Evolutionary conservation across 2,797 vertebrate species (phyloP), one percentile per base, ranked within the genome.

Genomic region (Bradypus variegatus): DNA sequence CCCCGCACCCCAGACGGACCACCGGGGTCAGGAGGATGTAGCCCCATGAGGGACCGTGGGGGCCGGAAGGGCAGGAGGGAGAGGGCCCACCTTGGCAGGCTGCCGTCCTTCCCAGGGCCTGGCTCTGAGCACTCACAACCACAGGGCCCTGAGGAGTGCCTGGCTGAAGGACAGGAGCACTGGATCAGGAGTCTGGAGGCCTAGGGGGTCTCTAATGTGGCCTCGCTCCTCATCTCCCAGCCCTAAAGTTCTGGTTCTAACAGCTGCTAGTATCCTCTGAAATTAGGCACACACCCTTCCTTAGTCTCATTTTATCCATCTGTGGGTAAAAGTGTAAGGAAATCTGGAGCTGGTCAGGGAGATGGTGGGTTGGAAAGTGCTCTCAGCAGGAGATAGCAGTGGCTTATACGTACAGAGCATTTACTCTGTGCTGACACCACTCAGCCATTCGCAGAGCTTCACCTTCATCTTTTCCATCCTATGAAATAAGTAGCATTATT

Each of bases 1-100:
- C 76, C 81, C 88, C 82, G 76, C 60, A 3, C 94, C 91, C 73
- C 48, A 86, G 90, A 92, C 55, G 29, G 90, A 89, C 91, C 95
- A 90, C 79, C 0, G 0, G 53, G 70, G 91, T 89, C 73, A 90
- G 93, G 84, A 64, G 29, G 82, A 95, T 79, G 77, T 55, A 58
- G 91, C 29, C 62, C 67, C 89, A 50, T 6, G n/a, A 13, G 76
- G 79, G 80, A 79, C n/a, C 5, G 1, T 13, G 62, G 88, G 70
- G 38, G 29, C 86, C 31, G 50, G 38, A 79, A 92, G 72, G 65
- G 67, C 73, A 25, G 36, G 76, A 33, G 18, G 76, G 36, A 82
- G 81, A 79, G 70, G 45, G 60, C 77, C 41, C 41, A 75, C 33
- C 77, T n/a, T 45, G 76, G 60, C 82, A 86, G 88, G 58, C 58